A percentile compares a stretch with the other conserved stretches of the same genome.
Conservation (phyloP, 2,797 vertebrate genomes). For the Hylomyscus alleni region DNA sequence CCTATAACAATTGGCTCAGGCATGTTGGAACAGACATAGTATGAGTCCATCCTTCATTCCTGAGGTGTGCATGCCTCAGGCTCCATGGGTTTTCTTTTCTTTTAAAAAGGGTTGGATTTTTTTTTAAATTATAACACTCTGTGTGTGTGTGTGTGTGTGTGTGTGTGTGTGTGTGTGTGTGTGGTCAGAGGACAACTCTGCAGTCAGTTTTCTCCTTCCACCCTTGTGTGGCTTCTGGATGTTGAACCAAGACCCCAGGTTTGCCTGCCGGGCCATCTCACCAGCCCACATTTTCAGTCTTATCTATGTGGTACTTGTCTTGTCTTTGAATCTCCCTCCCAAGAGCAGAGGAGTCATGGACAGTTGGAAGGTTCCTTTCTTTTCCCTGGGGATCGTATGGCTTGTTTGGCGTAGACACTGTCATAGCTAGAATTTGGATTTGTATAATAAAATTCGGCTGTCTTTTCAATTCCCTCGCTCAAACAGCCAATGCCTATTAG, state of each 20-base stretch:
- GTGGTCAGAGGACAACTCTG: background rate
- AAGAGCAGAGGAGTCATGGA: background rate
- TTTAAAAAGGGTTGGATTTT: background rate
- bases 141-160: background rate
- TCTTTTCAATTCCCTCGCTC: background rate
- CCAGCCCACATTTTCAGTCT: background rate
- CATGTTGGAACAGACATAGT: background rate
- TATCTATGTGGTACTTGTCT: accelerated
- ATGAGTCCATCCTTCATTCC: background rate
- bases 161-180: background rate
- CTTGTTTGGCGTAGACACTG: background rate
- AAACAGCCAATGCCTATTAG: too few species aligned
- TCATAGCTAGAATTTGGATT: background rate
- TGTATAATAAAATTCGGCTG: background rate
- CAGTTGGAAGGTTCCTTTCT: background rate
- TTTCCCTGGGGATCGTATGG: background rate
- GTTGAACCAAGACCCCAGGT: background rate
- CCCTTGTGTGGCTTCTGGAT: background rate
- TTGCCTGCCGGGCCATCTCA: background rate
- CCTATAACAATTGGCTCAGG: background rate
- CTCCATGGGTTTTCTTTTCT: background rate
- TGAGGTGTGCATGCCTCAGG: background rate
- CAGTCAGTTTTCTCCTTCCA: background rate
- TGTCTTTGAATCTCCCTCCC: background rate
- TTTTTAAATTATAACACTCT: background rate